These are phyloP conservation scores for Pollenia amentaria DNA, from an alignment of 2,888 invertebrate species.

Conservation along the genomic window DNA sequence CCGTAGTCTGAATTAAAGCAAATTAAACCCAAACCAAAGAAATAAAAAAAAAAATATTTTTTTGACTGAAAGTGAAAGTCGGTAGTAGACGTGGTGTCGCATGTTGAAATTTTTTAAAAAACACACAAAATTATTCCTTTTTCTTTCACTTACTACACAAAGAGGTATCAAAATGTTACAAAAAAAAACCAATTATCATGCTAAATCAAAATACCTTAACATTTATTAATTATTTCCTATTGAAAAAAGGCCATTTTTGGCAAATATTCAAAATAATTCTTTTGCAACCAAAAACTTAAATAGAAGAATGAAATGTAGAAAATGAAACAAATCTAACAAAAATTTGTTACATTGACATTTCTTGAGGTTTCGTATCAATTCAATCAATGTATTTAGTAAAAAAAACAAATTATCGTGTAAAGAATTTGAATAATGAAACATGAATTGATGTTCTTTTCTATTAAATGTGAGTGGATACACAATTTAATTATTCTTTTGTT, in stretches of 20 bases:
- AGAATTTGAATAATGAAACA: constrained; percentile 15
- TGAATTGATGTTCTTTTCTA: constrained; percentile 32
- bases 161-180: constrained; percentile 25
- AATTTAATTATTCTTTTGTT: too few relatives aligned
- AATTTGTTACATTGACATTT: constrained; percentile 9
- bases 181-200: constrained; percentile 67
- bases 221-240: constrained; percentile 44
- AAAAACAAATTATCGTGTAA: constrained; percentile 15
- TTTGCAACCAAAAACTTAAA: constrained; percentile 1
- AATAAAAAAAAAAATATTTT: background rate
- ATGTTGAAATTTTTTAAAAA: constrained; percentile 50
- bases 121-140: constrained; percentile 7
- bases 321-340: background rate
- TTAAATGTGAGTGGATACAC: background rate
- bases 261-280: constrained; percentile 56
- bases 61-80: constrained; percentile 62
- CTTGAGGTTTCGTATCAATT: background rate
- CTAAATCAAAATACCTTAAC: constrained; percentile 11
- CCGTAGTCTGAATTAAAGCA: background rate
- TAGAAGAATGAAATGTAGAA: background rate
- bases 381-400: constrained; percentile 19
- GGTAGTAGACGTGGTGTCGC: constrained; percentile 66
- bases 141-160: constrained; percentile 20
- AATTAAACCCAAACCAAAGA: background rate
- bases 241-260: constrained; percentile 58